phyloP scores from a whole-genome alignment of 1,140 invertebrate species.

The Phortica variegata region DNA sequence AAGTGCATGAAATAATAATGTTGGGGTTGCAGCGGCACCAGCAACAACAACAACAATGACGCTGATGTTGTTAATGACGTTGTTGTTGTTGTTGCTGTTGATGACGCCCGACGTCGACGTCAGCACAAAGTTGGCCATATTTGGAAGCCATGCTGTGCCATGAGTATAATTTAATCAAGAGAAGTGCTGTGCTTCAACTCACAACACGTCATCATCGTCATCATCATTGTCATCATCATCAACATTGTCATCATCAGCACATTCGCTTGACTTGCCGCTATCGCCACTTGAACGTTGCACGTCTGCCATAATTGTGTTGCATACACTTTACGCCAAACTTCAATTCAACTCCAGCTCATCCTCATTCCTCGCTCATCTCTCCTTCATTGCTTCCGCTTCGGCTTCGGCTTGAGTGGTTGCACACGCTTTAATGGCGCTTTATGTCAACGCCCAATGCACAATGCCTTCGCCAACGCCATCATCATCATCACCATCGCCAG shows the following conservation, averaged over 20 bases:
- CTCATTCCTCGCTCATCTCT: too few relatives aligned
- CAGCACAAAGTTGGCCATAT: conserved; percentile 46
- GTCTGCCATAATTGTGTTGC: too few relatives aligned
- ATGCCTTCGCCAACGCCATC: too few relatives aligned
- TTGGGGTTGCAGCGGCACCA: not conserved
- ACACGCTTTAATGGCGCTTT: too few relatives aligned
- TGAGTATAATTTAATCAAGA: conserved; percentile 49
- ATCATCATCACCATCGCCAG: too few relatives aligned
- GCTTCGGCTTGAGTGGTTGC: too few relatives aligned
- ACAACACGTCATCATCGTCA: not conserved
- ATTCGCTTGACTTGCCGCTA: conserved; percentile 35
- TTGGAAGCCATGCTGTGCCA: conserved; percentile 47
- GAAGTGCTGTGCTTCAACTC: too few relatives aligned
- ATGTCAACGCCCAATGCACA: too few relatives aligned
- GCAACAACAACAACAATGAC: not conserved
- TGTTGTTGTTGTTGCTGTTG: not conserved
- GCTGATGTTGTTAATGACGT: not conserved
- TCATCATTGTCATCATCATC: not conserved
- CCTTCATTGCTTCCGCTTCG: too few relatives aligned
- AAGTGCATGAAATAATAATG: conserved; percentile 1
- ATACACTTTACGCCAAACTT: too few relatives aligned
- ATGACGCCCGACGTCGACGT: conserved; percentile 34
- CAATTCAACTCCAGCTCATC: too few relatives aligned
- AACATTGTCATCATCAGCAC: not conserved
- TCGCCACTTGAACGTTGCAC: conserved; percentile 19